Conservation (phyloP, 2,113 vertebrate species). For the Notechis scutatus region DNA sequence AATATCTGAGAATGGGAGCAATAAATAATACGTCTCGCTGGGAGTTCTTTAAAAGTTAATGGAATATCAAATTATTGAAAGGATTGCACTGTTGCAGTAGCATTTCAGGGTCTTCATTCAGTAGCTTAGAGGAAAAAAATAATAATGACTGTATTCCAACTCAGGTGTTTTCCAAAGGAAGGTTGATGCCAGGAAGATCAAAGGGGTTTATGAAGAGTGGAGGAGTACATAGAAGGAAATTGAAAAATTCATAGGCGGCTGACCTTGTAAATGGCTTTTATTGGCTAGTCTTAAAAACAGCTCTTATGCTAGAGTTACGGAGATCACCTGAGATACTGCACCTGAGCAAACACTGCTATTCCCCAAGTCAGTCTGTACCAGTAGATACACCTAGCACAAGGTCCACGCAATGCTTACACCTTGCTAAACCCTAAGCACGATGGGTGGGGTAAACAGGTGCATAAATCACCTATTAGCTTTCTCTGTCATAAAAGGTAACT, state of each 20-base stretch:
- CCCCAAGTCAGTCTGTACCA: conserved; percentile 60
- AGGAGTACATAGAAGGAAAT: conserved; percentile 54
- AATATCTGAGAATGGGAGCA: not conserved
- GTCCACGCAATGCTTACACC: conserved; percentile 45
- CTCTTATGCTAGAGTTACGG: conserved; percentile 66
- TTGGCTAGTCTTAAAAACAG: conserved; percentile 61
- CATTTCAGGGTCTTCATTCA: not conserved
- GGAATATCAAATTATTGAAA: not conserved
- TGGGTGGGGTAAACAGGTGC: conserved; percentile 19
- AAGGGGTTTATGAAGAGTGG: conserved; percentile 54
- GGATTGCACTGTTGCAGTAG: not conserved
- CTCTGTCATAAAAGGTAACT: not conserved
- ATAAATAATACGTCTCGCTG: not conserved
- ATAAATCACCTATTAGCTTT: conserved; percentile 24
- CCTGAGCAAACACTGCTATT: conserved; percentile 69
- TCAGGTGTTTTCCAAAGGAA: conserved; percentile 38
- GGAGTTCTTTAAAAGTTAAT: not conserved
- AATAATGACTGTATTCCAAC: conserved; percentile 21
- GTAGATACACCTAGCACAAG: conserved; percentile 57
- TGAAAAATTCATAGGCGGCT: conserved; percentile 57
- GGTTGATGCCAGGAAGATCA: conserved; percentile 52
- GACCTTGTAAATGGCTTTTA: conserved; percentile 59
- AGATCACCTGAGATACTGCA: conserved; percentile 65
- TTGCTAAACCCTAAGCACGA: conserved; percentile 46
- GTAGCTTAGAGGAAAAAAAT: not conserved